Conservation (phyloP, 1,140 invertebrate species). For the Glossosoma conforme region DNA sequence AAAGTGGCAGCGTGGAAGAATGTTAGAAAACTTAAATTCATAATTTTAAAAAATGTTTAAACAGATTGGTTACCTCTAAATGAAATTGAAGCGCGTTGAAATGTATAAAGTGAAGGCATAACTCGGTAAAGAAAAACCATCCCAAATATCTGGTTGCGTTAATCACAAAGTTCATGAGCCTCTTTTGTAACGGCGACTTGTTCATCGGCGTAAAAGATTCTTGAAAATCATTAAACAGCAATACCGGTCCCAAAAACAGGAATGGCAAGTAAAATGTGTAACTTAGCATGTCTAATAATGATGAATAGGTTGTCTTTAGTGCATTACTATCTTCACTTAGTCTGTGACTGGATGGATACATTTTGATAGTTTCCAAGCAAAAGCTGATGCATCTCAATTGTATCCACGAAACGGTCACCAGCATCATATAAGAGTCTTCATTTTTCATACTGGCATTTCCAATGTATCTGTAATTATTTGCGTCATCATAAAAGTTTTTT, state of each 20-base stretch:
- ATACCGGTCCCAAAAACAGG: slow-evolving; percentile 72
- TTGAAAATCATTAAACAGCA: slow-evolving; percentile 66
- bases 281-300: slow-evolving; percentile 41
- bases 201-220: slow-evolving; percentile 38
- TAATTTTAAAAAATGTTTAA: slow-evolving; percentile 7
- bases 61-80: slow-evolving; percentile 46
- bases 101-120: slow-evolving; percentile 73
- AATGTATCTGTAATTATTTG: slow-evolving; percentile 41
- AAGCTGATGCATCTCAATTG: slow-evolving; percentile 46
- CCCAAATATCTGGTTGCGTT: slow-evolving; percentile 61
- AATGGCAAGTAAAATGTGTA: slow-evolving; percentile 80
- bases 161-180: slow-evolving; percentile 42
- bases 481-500: slow-evolving; percentile 43
- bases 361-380: slow-evolving; percentile 39
- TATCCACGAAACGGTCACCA: slow-evolving; percentile 44
- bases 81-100: slow-evolving; percentile 66
- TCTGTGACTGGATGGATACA: slow-evolving; percentile 20
- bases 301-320: slow-evolving; percentile 14
- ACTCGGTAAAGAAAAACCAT: slow-evolving; percentile 68
- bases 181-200: slow-evolving; percentile 37
- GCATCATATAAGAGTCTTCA: slow-evolving; percentile 45
- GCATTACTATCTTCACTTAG: slow-evolving; percentile 14
- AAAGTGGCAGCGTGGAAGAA: slow-evolving; percentile 3
- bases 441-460: slow-evolving; percentile 38
- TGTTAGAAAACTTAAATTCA: slow-evolving; percentile 1